Percentiles rank a stretch among this genome's conserved stretches.
Conservation (phyloP, 2,113 vertebrate genomes). For the Oreotrochilus melanogaster region DNA sequence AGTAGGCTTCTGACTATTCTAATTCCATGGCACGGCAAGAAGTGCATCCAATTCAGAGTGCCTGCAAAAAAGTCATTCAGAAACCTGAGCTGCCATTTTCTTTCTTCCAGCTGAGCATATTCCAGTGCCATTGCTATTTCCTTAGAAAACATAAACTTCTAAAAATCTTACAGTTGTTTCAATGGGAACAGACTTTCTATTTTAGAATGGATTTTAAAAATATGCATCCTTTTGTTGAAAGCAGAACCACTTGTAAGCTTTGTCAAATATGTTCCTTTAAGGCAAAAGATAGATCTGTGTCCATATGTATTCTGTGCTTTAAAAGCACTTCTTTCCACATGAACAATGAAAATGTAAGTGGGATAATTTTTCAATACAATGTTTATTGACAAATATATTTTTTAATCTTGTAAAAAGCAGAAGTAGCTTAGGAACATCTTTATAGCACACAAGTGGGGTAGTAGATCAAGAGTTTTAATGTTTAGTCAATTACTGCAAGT, state of each 20-base stretch:
- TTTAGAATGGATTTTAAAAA: neutral
- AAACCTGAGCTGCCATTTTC: neutral
- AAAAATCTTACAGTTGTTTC: neutral
- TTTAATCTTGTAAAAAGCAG: neutral
- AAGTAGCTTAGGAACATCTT: neutral
- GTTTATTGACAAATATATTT: neutral
- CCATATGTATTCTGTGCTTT: neutral
- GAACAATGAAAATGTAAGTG: neutral
- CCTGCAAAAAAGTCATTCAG: neutral
- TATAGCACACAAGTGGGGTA: neutral
- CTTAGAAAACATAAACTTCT: neutral
- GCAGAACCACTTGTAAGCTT: neutral
- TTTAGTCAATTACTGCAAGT: neutral
- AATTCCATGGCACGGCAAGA: neutral
- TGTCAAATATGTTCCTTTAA: neutral
- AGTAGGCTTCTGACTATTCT: neutral
- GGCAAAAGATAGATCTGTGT: neutral
- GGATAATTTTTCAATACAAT: neutral
- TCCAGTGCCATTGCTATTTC: neutral
- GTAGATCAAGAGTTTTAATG: neutral
- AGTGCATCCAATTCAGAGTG: neutral
- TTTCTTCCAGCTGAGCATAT: neutral
- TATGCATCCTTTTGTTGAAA: neutral
- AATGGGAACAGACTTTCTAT: neutral
- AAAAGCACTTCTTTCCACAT: neutral